Evolutionary conservation across 1,140 invertebrate species (phyloP).

Genomic region (Riptortus pedestris): DNA sequence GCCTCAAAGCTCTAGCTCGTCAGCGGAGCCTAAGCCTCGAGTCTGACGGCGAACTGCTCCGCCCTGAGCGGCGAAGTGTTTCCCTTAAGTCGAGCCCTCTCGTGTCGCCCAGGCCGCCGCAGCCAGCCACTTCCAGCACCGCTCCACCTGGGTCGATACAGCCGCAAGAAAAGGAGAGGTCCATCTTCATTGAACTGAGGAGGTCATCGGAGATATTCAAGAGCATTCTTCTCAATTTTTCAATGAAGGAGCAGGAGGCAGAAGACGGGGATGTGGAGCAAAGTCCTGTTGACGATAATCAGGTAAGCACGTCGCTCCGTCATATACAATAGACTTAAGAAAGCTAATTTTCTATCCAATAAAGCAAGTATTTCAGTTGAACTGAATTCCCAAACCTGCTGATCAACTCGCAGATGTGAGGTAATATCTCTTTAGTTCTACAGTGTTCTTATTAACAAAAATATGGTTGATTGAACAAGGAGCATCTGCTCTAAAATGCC

Average conservation of each 20-base stretch:
- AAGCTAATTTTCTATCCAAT: too few species aligned
- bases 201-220: conserved; percentile 40
- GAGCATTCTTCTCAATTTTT: conserved; percentile 38
- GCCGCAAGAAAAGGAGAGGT: conserved; percentile 32
- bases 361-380: not conserved
- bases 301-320: conserved; percentile 12
- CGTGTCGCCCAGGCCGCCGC: conserved; percentile 28
- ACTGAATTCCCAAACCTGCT: too few species aligned
- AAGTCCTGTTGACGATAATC: conserved; percentile 23
- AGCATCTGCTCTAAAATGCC: too few species aligned
- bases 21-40: conserved; percentile 40
- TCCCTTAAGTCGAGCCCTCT: conserved; percentile 36
- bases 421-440: too few species aligned
- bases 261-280: conserved; percentile 14
- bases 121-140: too few species aligned
- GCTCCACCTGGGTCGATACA: conserved; percentile 27
- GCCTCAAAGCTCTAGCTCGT: conserved; percentile 35
- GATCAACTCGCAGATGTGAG: too few species aligned
- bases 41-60: conserved; percentile 38
- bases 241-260: conserved; percentile 34
- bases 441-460: too few species aligned
- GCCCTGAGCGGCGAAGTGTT: conserved; percentile 35
- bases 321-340: conserved; percentile 20
- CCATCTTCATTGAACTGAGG: conserved; percentile 38
- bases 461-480: too few species aligned